Percentiles rank a stretch among this genome's conserved stretches.
Conservation (phyloP, 2,797 vertebrate genomes). For the Nannoperca australis region DNA sequence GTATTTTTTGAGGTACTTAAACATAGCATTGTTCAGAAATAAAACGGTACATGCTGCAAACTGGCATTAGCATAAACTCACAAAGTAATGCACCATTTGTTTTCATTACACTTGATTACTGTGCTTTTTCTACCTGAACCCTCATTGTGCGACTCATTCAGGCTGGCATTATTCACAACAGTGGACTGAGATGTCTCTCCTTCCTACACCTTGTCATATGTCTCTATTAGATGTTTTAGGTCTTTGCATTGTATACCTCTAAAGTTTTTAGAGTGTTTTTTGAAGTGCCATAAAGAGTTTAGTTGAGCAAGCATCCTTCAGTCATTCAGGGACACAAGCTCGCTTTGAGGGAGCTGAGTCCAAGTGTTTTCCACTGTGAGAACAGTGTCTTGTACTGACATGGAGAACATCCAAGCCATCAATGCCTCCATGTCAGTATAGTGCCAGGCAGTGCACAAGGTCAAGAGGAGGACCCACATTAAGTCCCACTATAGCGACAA, state of each 20-base stretch:
- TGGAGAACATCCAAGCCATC: constrained; percentile 89
- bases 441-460: constrained; percentile 82
- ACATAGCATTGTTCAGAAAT: constrained; percentile 60
- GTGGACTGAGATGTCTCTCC: constrained; percentile 56
- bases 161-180: constrained; percentile 51
- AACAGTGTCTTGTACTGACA: constrained; percentile 79
- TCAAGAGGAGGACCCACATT: constrained; percentile 77
- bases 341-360: constrained; percentile 41
- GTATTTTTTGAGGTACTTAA: constrained; percentile 71
- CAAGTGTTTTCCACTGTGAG: constrained; percentile 66
- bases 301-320: constrained; percentile 82
- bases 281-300: constrained; percentile 86
- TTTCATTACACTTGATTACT: constrained; percentile 65
- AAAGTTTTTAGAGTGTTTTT: constrained; percentile 77
- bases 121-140: constrained; percentile 67
- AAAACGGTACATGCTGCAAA: constrained; percentile 65
- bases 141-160: constrained; percentile 60
- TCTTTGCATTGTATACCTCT: constrained; percentile 78
- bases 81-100: constrained; percentile 62
- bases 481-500: constrained; percentile 88
- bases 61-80: constrained; percentile 56
- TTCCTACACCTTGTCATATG: constrained; percentile 62
- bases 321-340: constrained; percentile 78
- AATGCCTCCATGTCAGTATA: constrained; percentile 84
- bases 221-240: constrained; percentile 70